Base-by-base conservation (phyloP, 2,797 vertebrate genomes). In the Calcarius lapponicus region DNA sequence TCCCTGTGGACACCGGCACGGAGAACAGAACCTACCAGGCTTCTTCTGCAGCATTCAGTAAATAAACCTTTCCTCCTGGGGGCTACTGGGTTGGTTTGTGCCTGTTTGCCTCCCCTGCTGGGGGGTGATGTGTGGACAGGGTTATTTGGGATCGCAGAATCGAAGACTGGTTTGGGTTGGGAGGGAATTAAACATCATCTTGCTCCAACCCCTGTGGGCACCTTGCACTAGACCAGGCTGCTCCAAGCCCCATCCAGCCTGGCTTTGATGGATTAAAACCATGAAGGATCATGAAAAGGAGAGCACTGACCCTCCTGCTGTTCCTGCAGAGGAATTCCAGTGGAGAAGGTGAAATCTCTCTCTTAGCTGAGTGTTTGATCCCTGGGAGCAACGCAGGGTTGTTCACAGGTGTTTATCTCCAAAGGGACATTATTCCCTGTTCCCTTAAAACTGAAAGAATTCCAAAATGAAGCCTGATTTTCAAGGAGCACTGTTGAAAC, bases 41-140 rank as follows among this genome's bases (percentile, higher is more conserved):
- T 94, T 98, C 98, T 94, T 98, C 98, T 96, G 98, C 98, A 88
- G 98, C 98, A 97, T 98, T 99, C 98, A 98, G 98, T 99, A 98
- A 98, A 97, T 97, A 95, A 95, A 97, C 96, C 92, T 97, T 95
- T 96, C 70, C 94, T 92, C 87, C 76, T 96, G 95, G 92, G 38
- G 43, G 69, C 73, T 22, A 0, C 43, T 26, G 28, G 53, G 56
- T 15, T 28, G 56, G 16, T 67, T 47, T 11, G 38, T 58, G 50
- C 66, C 78, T 9, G 0, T 38, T 56, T 50, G 40, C 67, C 66
- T 47, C 28, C 57, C 47, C 28, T 60, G 64, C 34, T 4, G 5
- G 11, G 50, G 34, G 6, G 22, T 70, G 60, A 1, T 57, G 32
- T 65, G 87, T 71, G 71, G 45, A 5, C 25, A 53, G 60, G 50